Evolutionary conservation across 2,113 vertebrate genomes (phyloP).

Genomic region (Steatornis caripensis): DNA sequence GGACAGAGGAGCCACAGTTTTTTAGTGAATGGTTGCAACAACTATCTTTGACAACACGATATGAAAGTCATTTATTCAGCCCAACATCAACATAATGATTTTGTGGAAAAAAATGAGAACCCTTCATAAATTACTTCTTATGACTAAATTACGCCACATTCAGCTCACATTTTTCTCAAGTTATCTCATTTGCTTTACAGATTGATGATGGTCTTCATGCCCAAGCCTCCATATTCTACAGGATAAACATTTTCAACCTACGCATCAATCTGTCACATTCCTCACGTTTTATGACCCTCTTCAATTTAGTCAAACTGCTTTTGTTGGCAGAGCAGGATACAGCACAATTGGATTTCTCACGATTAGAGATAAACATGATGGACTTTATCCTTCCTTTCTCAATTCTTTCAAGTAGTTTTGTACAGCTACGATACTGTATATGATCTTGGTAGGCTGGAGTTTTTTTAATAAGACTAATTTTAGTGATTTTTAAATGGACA

Average conservation of each 20-base stretch:
- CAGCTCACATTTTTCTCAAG: conserved; percentile 52
- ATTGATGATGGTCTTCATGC: conserved; percentile 49
- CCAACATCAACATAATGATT: conserved; percentile 19
- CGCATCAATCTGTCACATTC: conserved; percentile 49
- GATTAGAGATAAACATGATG: conserved; percentile 7
- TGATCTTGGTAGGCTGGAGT: neutral
- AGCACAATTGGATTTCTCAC: neutral
- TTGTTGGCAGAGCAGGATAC: conserved; percentile 9
- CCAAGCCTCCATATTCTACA: conserved; percentile 20
- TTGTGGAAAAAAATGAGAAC: conserved; percentile 5
- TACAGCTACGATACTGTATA: neutral
- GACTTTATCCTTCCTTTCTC: neutral
- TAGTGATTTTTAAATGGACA: neutral
- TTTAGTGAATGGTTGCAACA: conserved; percentile 41
- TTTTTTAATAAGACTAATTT: neutral
- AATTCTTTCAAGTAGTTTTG: neutral
- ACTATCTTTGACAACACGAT: conserved; percentile 37
- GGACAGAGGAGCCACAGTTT: conserved; percentile 1
- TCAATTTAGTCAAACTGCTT: conserved; percentile 30
- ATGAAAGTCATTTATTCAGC: conserved; percentile 61
- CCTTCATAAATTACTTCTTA: conserved; percentile 52
- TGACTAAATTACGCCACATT: conserved; percentile 54
- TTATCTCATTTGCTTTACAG: conserved; percentile 51
- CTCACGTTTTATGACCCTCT: conserved; percentile 25
- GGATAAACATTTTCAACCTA: conserved; percentile 46